Evolutionary conservation across 37 sponge, comb jelly and placozoan genomes (phyloP), one percentile per base, ranked within the genome.

Genomic region (Chondrosia reniformis): DNA sequence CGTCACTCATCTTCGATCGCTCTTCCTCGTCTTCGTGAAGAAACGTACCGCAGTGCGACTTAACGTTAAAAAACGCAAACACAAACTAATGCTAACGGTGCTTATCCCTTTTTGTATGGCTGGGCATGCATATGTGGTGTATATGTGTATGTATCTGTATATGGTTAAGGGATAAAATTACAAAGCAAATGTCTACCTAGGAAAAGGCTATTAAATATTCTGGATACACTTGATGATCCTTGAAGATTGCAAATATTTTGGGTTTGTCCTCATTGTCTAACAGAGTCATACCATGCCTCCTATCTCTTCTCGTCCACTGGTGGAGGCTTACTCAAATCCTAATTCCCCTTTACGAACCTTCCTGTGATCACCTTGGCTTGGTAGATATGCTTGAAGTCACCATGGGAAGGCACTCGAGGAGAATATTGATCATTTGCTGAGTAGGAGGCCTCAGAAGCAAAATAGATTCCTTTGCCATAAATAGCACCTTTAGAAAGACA

Each of bases 1-100:
- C 67, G 59, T 98, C 99, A 3, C 93, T 81, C 99, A 98, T 98
- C 25, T 75, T 69, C 19, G 66, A n/a, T n/a, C 3, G n/a, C n/a
- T n/a, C n/a, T n/a, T n/a, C n/a, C n/a, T n/a, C n/a, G n/a, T n/a
- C n/a, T n/a, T n/a, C n/a, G n/a, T n/a, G n/a, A n/a, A n/a, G n/a
- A n/a, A n/a, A n/a, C n/a, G n/a, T n/a, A n/a, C n/a, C n/a, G n/a
- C n/a, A n/a, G n/a, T n/a, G n/a, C n/a, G n/a, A n/a, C n/a, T n/a
- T n/a, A n/a, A n/a, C n/a, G n/a, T n/a, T n/a, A n/a, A n/a, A n/a
- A n/a, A n/a, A n/a, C n/a, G n/a, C n/a, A n/a, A n/a, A n/a, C n/a
- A n/a, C n/a, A n/a, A n/a, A n/a, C n/a, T n/a, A n/a, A n/a, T n/a
- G n/a, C n/a, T n/a, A n/a, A n/a, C n/a, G n/a, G n/a, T n/a, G n/a